A percentile compares a stretch with the other conserved stretches of the same genome.
Conservation (phyloP, 1,140 invertebrate species). For the Macrobrachium rosenbergii region DNA sequence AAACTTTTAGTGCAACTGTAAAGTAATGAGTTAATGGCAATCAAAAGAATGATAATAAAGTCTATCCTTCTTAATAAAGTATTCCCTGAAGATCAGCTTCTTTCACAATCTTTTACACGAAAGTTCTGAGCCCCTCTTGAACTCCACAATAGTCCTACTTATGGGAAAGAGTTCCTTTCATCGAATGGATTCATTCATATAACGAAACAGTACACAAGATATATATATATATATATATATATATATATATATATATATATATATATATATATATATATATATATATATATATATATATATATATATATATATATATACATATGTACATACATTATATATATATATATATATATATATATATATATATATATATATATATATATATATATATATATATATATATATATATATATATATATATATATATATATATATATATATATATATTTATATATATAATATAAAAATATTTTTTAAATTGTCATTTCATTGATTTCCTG, state of each 20-base stretch:
- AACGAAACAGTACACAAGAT: no score
- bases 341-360: neutral
- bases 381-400: conserved; percentile 22
- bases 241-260: neutral
- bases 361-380: conserved; percentile 10
- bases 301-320: neutral
- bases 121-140: no score
- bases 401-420: conserved; percentile 16
- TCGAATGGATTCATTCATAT: no score
- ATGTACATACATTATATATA: neutral
- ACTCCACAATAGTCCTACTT: no score
- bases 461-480: neutral
- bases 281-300: neutral
- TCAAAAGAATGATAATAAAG: no score
- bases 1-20: no score
- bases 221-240: neutral
- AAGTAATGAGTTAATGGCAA: no score
- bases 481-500: no score
- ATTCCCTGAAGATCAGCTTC: no score
- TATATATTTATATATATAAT: neutral
- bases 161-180: no score
- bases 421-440: neutral
- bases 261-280: neutral
- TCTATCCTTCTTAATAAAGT: no score
- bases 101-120: no score